Conservation (phyloP, 2,113 vertebrate species). For the Plecotus auritus region DNA sequence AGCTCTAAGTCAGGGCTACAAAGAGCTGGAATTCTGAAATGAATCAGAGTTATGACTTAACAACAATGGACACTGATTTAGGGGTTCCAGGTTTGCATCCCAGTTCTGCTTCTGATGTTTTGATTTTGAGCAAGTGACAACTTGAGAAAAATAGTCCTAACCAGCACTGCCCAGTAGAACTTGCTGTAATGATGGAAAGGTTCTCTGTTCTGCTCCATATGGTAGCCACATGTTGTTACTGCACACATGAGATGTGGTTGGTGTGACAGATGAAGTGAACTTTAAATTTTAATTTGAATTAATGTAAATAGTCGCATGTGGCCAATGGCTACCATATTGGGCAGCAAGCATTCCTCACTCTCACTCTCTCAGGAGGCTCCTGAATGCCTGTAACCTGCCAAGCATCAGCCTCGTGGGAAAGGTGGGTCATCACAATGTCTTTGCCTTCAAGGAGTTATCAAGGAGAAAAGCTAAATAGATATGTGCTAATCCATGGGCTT, state of each 20-base stretch:
- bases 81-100: background rate
- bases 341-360: background rate
- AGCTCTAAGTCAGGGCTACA: background rate
- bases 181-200: background rate
- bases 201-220: background rate
- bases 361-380: background rate
- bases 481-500: background rate
- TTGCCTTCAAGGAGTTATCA: constrained; percentile 20
- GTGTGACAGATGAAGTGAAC: background rate
- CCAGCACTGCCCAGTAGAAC: background rate
- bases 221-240: background rate
- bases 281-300: constrained; percentile 12
- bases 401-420: background rate
- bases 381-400: background rate
- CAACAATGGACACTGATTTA: background rate
- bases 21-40: background rate
- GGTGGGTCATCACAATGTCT: background rate
- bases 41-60: background rate
- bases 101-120: constrained; percentile 18
- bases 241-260: background rate
- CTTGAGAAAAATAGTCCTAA: background rate
- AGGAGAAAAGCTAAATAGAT: background rate
- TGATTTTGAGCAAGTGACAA: constrained; percentile 12
- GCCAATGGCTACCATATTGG: background rate
- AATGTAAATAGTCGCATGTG: background rate